Conservation (phyloP, 1,140 invertebrate genomes). For the Bombus superbus region DNA sequence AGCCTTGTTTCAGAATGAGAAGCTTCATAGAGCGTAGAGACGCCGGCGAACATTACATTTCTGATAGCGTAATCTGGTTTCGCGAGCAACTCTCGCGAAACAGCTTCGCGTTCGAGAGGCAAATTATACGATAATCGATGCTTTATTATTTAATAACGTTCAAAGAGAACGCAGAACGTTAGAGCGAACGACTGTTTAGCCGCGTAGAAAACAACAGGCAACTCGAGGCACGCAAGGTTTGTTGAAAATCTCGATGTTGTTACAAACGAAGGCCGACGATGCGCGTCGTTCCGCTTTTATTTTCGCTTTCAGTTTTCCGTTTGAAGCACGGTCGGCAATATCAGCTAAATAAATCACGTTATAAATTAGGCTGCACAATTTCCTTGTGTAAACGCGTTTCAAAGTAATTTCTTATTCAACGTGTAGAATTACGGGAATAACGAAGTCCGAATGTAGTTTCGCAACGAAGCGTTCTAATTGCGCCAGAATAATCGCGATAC, state of each 20-base stretch:
- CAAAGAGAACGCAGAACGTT: background rate
- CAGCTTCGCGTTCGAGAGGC: background rate
- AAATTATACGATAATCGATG: background rate
- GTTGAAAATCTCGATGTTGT: background rate
- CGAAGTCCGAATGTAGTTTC: too few species aligned
- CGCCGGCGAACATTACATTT: background rate
- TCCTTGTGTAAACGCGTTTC: background rate
- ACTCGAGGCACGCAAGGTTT: background rate
- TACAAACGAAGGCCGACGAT: too few species aligned
- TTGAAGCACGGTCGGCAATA: too few species aligned
- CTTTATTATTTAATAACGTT: conserved; percentile 4
- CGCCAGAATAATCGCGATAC: too few species aligned
- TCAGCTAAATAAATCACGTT: background rate
- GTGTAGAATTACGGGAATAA: background rate
- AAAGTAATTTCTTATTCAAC: background rate
- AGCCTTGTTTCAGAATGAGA: conserved; percentile 1
- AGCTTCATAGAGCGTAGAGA: background rate
- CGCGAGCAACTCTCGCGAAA: background rate
- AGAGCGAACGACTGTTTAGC: too few species aligned
- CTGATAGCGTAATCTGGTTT: conserved; percentile 22
- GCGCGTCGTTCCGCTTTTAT: background rate
- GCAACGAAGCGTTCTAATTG: background rate
- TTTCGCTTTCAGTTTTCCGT: background rate
- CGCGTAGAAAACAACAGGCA: too few species aligned
- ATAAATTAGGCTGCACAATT: conserved; percentile 3